Conservation (phyloP, 53 echinoderm and acorn worm genomes). For the Echinarachnius parma region DNA sequence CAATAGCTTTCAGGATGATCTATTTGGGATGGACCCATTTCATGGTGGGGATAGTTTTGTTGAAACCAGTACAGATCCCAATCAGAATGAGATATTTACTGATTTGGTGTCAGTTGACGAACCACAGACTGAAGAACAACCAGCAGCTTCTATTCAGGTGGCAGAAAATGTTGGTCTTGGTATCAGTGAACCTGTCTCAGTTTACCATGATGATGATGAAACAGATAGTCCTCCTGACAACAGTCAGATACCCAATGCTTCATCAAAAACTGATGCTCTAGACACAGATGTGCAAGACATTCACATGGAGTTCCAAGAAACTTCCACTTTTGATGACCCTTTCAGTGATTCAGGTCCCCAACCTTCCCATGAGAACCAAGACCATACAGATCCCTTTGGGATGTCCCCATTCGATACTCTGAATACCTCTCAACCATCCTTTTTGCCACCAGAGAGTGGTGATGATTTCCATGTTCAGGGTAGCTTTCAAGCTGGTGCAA, state of each 20-base stretch:
- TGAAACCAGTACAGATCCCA: neutral
- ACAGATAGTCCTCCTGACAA: neutral
- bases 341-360: too few relatives aligned
- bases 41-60: neutral
- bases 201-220: neutral
- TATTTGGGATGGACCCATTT: slow-evolving; percentile 59
- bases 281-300: too few relatives aligned
- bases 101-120: neutral
- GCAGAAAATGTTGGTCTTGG: neutral
- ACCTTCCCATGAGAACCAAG: slow-evolving; percentile 15
- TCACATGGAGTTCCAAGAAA: too few relatives aligned
- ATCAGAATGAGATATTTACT: neutral
- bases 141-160: neutral
- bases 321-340: too few relatives aligned
- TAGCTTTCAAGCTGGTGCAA: neutral
- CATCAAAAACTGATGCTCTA: too few relatives aligned
- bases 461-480: too few relatives aligned
- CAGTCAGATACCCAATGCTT: too few relatives aligned
- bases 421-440: slow-evolving; percentile 4
- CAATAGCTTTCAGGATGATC: slow-evolving; percentile 39
- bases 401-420: slow-evolving; percentile 45
- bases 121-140: neutral
- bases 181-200: neutral
- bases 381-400: slow-evolving; percentile 41
- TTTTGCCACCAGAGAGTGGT: neutral